phyloP scores from a whole-genome alignment of 1,140 invertebrate genomes.

The Procambarus clarkii region DNA sequence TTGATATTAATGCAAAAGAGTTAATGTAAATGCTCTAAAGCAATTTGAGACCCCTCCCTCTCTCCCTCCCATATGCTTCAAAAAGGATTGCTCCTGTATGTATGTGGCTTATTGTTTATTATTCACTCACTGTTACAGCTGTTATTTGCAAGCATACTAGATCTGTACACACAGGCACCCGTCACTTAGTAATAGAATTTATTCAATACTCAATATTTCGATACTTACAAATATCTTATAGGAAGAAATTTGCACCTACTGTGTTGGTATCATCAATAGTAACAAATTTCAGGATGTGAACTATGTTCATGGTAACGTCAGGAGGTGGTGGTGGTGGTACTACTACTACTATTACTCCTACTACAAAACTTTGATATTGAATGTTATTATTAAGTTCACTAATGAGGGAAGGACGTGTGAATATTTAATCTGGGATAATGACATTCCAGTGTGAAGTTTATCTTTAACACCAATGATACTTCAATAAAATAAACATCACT shows the following conservation, averaged over 20 bases:
- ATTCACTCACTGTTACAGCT: slow-evolving; percentile 52
- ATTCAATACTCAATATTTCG: slow-evolving; percentile 67
- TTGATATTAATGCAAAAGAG: slow-evolving; percentile 27
- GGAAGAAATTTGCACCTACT: slow-evolving; percentile 29
- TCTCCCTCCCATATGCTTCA: not conserved
- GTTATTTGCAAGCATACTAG: slow-evolving; percentile 68
- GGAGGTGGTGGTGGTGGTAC: no score
- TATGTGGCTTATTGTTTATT: slow-evolving; percentile 60
- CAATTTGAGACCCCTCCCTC: not conserved
- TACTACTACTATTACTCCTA: not conserved
- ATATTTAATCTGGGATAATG: slow-evolving; percentile 21
- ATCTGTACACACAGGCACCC: slow-evolving; percentile 57
- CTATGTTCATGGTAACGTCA: slow-evolving; percentile 28
- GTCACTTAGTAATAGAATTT: slow-evolving; percentile 62
- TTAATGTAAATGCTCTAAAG: slow-evolving; percentile 32
- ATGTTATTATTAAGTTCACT: slow-evolving; percentile 21
- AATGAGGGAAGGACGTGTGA: slow-evolving; percentile 34
- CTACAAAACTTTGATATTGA: slow-evolving; percentile 27
- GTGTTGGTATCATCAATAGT: slow-evolving; percentile 2
- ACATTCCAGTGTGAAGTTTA: slow-evolving; percentile 38
- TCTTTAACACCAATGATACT: slow-evolving; percentile 51
- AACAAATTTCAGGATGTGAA: slow-evolving; percentile 6
- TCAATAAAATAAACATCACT: slow-evolving; percentile 26
- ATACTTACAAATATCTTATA: slow-evolving; percentile 52
- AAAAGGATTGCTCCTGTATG: slow-evolving; percentile 50